Base-by-base conservation (phyloP, 2,888 invertebrate genomes). In the Hirtodrosophila histrioides region DNA sequence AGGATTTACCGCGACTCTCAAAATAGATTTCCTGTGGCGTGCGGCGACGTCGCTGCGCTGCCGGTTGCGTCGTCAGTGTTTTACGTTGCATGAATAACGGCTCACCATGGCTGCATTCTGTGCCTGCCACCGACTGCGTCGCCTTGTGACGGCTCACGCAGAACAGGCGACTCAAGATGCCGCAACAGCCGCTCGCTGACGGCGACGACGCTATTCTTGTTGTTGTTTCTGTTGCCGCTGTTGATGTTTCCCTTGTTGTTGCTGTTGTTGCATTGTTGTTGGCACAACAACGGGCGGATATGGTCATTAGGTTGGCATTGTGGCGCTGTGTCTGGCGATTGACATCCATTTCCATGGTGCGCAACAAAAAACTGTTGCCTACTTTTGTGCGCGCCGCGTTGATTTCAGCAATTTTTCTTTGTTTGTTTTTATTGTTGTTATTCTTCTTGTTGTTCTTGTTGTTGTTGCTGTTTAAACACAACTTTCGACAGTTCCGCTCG, bases 1-100 rank as follows among this genome's bases (percentile, higher is more conserved):
- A 96, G 92, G 95, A 96, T 90, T 96, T 95, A 72, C 96, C 96
- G 71, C 95, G 94, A 85, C 95, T 96, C 92, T 96, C 96, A 86
- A 94, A 94, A 90, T 95, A 95, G 91, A 94, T 94, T 92, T 94
- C 93, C 91, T 94, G 94, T 33, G 92, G 91, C 45, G 91, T 91
- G 62, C 91, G 90, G 48, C 90, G 89, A 49, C 88, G 82, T 60
- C 90, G 83, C 53, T 86, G 83, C 44, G 80, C 49, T 57, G 69
- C 53, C 48, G 85, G 60, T 31, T 53, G 60, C 11, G 62, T 11
- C 33, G 66, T 39, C 45, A 69, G 53, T 69, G 65, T 63, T 12
- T 78, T 83, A 23, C 71, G 77, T 33, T 78, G 86, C 68, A 83
- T 51, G 53, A 65, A 69, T 27, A 78, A 12, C 36, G 75, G 54